Percentiles rank a stretch among this genome's conserved stretches.
Evolutionary conservation across 2,888 invertebrate genomes (phyloP).

Genomic region (Zhuqinia jingwanae): DNA sequence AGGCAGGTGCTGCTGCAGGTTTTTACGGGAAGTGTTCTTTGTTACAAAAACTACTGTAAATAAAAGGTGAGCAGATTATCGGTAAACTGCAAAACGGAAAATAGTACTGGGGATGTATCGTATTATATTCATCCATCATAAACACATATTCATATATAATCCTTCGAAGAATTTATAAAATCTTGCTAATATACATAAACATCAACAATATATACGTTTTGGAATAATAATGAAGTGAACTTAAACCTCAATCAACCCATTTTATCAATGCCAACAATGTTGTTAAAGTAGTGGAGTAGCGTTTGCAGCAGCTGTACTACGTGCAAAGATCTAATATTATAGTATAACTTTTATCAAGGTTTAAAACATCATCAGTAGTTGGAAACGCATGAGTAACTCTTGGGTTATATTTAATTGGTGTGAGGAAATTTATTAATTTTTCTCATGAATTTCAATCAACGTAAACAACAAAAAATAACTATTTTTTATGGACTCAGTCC

Average conservation of each 20-base stretch:
- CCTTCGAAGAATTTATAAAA: too few species aligned
- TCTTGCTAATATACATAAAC: too few species aligned
- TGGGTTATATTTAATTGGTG: not conserved
- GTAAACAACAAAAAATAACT: too few species aligned
- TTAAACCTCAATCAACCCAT: not conserved
- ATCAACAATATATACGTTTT: not conserved
- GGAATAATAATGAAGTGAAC: too few species aligned
- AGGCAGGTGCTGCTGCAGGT: not conserved
- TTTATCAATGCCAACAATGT: not conserved
- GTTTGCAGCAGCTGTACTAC: not conserved
- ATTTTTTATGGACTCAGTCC: too few species aligned
- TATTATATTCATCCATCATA: too few species aligned
- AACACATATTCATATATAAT: not conserved
- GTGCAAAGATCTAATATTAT: not conserved
- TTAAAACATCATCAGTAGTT: not conserved
- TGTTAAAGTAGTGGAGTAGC: not conserved
- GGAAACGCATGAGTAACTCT: constrained; percentile 12
- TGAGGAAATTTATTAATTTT: constrained; percentile 16
- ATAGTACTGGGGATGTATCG: too few species aligned
- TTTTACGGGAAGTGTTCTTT: too few species aligned
- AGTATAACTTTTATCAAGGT: not conserved
- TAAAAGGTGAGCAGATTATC: too few species aligned
- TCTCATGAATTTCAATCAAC: constrained; percentile 6
- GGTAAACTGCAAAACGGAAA: too few species aligned
- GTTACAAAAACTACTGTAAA: too few species aligned